Base-by-base conservation (phyloP, 2,113 vertebrate species). In the Chlorodrepanis virens region DNA sequence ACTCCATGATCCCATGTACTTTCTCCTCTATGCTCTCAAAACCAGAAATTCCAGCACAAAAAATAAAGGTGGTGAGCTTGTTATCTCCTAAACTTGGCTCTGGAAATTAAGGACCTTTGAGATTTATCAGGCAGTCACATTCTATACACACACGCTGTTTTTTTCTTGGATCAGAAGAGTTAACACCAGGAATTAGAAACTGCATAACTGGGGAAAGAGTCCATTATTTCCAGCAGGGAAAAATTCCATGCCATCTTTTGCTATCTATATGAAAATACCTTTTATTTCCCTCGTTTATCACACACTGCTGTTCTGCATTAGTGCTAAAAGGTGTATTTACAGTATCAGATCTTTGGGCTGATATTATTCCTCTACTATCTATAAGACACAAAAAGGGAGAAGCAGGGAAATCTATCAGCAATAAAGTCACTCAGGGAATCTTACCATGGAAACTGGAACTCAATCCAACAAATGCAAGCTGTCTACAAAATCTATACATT, bases 401-500 rank as follows among this genome's bases (percentile, higher is more conserved):
- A 78, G 20, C 33, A 68, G 42, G 19, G 25, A 86, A 92, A 90
- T 47, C 72, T 40, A 1, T 60, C 44, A 59, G 72, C 88, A 92
- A 90, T 74, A 63, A 93, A 88, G 6, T 42, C 71, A 89, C 80
- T 71, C 64, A 18, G 68, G 79, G 71, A 90, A 47, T 40, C 76
- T 70, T 50, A 67, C 76, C 33, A 16, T 23, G 52, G 89, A 67
- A 90, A 81, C 14, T 44, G 72, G 60, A 92, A 84, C 44, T 69
- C 64, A 61, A 39, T 16, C 79, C 76, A 89, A 70, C 52, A 88
- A 89, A 83, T 22, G 9, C 52, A 92, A 67, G 47, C 56, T 84
- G 33, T n/a, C 86, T 63, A 59, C 56, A 81, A 90, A 88, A 35
- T 27, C 80, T 5, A 42, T n/a, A 54, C 14, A n/a, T 77, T 78